Conservation (phyloP, 2,797 vertebrate species). For the Chrysolophus pictus region DNA sequence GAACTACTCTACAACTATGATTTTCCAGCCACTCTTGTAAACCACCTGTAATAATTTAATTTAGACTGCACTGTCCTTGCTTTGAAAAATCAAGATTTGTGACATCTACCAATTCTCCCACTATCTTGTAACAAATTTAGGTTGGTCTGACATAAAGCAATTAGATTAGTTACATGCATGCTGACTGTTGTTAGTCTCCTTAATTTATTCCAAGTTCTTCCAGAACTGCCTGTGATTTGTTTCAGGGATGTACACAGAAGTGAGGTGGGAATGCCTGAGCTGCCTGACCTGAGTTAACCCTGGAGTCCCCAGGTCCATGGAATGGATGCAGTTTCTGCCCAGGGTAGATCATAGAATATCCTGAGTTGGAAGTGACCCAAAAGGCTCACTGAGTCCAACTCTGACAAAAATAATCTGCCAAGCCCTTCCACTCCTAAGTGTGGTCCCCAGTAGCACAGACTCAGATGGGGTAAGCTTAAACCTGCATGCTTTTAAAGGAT, state of each 20-base stretch:
- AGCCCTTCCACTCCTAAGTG: no score
- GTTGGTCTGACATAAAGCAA: fast-evolving
- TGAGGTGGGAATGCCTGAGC: not conserved
- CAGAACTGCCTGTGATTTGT: not conserved
- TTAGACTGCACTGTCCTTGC: not conserved
- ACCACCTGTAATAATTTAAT: not conserved
- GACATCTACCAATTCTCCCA: not conserved
- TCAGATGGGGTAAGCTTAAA: not conserved
- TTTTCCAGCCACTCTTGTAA: not conserved
- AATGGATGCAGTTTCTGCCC: not conserved
- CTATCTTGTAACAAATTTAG: not conserved
- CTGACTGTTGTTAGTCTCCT: not conserved
- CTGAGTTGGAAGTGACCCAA: no score
- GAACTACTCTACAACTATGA: not conserved
- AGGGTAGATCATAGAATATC: not conserved
- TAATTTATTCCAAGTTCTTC: not conserved
- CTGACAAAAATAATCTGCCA: no score
- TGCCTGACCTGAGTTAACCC: not conserved
- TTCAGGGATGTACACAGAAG: not conserved
- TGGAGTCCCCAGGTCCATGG: not conserved
- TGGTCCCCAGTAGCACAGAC: no score
- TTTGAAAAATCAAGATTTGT: not conserved
- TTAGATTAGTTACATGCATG: not conserved
- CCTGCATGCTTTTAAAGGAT: no score
- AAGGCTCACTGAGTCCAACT: no score